These are phyloP conservation scores for Hippasteria phrygiana DNA, from an alignment of 53 echinoderm and acorn worm species.

Conservation along the genomic window DNA sequence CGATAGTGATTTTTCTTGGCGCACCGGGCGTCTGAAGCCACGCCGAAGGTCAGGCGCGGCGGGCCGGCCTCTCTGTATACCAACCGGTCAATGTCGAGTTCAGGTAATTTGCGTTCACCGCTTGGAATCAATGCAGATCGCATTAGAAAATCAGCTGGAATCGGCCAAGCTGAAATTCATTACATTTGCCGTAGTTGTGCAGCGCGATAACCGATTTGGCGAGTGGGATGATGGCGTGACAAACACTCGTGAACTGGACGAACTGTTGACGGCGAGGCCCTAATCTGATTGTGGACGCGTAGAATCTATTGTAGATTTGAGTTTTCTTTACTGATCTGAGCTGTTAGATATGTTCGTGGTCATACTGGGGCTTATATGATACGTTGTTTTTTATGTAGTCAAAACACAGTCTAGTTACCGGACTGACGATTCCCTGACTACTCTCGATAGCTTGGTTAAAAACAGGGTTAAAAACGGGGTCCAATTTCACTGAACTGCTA, in stretches of 20 bases:
- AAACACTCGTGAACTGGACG: slow-evolving; percentile 4
- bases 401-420: too few relatives aligned
- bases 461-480: too few relatives aligned
- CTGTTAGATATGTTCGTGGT: too few relatives aligned
- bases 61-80: not conserved
- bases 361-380: too few relatives aligned
- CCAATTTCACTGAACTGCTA: too few relatives aligned
- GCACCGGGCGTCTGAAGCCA: not conserved
- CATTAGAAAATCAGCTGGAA: slow-evolving; percentile 65
- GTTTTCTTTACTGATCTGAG: too few relatives aligned
- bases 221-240: not conserved
- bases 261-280: not conserved
- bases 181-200: slow-evolving; percentile 34
- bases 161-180: slow-evolving; percentile 38
- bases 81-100: slow-evolving; percentile 34
- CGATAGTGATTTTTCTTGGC: not conserved
- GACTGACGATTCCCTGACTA: too few relatives aligned
- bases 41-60: slow-evolving; percentile 36
- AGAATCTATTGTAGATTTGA: too few relatives aligned
- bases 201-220: slow-evolving; percentile 11
- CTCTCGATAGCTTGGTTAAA: too few relatives aligned
- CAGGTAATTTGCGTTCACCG: slow-evolving; percentile 30
- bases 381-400: too few relatives aligned
- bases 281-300: not conserved
- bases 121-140: slow-evolving; percentile 51